phyloP scores from a whole-genome alignment of 2,888 invertebrate genomes.

The Capitulum mitella region DNA sequence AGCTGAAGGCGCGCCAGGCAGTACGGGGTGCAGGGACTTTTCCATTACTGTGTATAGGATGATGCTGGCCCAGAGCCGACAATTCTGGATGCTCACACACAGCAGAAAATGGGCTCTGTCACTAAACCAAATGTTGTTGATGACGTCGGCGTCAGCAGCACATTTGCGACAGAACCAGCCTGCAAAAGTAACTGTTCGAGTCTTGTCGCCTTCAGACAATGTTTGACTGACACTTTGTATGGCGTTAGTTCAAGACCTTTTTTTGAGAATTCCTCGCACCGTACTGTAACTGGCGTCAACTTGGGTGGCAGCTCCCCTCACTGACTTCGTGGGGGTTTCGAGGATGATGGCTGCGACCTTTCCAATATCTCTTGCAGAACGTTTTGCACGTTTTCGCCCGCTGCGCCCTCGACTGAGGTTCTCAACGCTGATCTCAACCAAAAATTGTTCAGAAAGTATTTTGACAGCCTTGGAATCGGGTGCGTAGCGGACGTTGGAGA shows the following conservation, averaged over 20 bases:
- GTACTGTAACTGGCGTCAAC: not conserved
- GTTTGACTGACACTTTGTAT: not conserved
- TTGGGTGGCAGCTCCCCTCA: not conserved
- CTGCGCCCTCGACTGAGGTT: not conserved
- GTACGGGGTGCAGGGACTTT: not conserved
- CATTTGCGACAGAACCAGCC: not conserved
- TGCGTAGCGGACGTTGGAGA: too few species aligned
- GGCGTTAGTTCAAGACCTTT: not conserved
- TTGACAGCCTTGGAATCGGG: too few species aligned
- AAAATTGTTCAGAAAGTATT: too few species aligned
- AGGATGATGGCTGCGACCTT: not conserved
- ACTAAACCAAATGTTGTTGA: not conserved
- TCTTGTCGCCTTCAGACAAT: not conserved
- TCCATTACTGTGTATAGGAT: not conserved
- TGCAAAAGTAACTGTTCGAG: not conserved
- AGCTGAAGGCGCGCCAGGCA: too few species aligned
- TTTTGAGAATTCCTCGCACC: not conserved
- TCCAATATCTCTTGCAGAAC: not conserved
- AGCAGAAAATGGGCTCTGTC: not conserved
- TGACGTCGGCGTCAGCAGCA: not conserved
- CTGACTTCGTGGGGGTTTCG: not conserved
- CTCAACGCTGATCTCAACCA: not conserved
- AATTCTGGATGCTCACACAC: not conserved
- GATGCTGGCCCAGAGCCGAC: not conserved
- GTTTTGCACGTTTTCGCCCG: not conserved